Evolutionary conservation across 1,140 invertebrate genomes (phyloP).

Genomic region (Papilio dardanus): DNA sequence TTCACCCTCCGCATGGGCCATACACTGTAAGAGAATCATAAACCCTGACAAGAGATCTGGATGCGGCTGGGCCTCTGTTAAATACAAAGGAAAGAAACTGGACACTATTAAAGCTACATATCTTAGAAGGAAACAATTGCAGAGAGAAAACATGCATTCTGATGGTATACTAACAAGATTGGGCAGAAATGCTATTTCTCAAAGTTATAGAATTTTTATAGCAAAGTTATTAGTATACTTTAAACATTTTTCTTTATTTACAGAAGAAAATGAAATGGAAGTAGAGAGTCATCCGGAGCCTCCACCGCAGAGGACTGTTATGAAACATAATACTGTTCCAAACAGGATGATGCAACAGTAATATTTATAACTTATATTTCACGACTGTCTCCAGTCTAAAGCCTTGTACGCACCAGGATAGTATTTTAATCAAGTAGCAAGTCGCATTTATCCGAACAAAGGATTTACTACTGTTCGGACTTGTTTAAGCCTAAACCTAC

Average conservation of each 20-base stretch:
- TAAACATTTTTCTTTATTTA: conserved; percentile 42
- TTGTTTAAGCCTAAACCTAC: no score
- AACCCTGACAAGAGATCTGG: conserved; percentile 96
- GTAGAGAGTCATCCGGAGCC: conserved; percentile 80
- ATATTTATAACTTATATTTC: no score
- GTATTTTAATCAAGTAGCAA: no score
- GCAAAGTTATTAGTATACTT: not conserved
- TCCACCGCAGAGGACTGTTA: conserved; percentile 84
- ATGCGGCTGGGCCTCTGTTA: conserved; percentile 94
- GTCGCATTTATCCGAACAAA: no score
- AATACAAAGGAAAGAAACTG: conserved; percentile 92
- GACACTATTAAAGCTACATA: conserved; percentile 94
- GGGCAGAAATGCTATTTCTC: not conserved
- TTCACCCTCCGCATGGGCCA: conserved; percentile 96
- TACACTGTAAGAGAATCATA: conserved; percentile 94
- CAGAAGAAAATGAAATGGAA: conserved; percentile 83
- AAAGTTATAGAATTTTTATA: no score
- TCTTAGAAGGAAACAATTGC: conserved; percentile 87
- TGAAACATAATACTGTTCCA: conserved; percentile 87
- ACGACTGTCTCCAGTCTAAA: no score
- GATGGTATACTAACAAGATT: conserved; percentile 60
- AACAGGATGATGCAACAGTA: conserved; percentile 88
- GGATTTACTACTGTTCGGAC: no score
- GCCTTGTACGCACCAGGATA: no score
- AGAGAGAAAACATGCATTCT: conserved; percentile 81